Base-by-base conservation (phyloP, 1,140 invertebrate genomes). In the Heliconius eleuchia region DNA sequence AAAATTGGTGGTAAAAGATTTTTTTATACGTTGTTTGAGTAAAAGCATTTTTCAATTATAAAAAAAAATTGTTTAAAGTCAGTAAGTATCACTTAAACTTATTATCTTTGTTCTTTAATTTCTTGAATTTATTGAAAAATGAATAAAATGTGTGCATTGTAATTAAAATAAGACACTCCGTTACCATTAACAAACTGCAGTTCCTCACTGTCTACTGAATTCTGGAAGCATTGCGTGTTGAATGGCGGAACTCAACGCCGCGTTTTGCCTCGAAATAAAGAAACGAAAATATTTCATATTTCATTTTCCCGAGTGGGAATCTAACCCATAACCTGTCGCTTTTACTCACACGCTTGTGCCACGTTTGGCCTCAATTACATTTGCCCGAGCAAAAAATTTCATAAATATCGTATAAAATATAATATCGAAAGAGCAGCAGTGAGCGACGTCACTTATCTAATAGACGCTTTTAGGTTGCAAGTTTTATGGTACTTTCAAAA, bases 401-500 rank as follows among this genome's bases (percentile, higher is more conserved):
- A 66, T 66, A 30, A 66, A 27, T 66, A 27, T 3, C 3, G 3
- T 4, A 27, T 66, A 66, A 66, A 66, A 27, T 66, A 66, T 30
- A 16, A 66, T 66, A 66, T 66, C 4, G 27, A 66, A 66, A 66
- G 23, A 66, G 11, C 5, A n/a, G 55, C n/a, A 3, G 55, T 60
- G 55, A 60, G 55, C 2, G 55, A 23, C n/a, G 9, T 23, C 7
- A 60, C 55, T 60, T 60, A 60, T 60, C 55, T 66, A 66, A 66
- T 66, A 66, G 23, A 66, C 60, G 60, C 27, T 66, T 66, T 66
- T 16, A 66, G 23, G 60, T 60, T 66, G 23, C 60, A 66, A 30
- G 9, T 66, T 66, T 66, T 66, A 66, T 30, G 60, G 23, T 66
- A 66, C 60, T 66, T 66, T 66, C 27, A 66, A 66, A 66, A 66